Conservation (phyloP, 2,888 invertebrate genomes). For the Thyatira batis region DNA sequence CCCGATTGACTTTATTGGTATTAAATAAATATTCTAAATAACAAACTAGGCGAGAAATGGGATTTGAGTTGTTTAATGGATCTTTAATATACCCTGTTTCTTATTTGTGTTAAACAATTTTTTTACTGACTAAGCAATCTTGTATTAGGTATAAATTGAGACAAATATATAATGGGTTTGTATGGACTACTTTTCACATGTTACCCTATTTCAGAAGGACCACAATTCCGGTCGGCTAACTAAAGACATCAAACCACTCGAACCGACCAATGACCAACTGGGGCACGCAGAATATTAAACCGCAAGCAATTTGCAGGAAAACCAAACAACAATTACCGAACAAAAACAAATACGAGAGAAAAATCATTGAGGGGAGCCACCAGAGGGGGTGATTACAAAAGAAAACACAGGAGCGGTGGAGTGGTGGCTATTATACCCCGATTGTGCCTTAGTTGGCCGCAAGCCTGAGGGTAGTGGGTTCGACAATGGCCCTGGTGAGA, state of each 20-base stretch:
- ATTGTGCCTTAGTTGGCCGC: constrained; percentile 51
- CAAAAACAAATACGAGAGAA: constrained; percentile 79
- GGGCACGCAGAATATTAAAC: constrained; percentile 37
- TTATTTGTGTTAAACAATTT: not conserved
- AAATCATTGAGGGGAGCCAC: constrained; percentile 69
- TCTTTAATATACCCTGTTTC: no score
- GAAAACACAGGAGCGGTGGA: constrained; percentile 56
- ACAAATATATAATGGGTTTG: no score
- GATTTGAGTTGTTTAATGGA: no score
- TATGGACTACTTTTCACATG: no score
- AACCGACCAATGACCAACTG: not conserved
- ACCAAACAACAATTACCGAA: constrained; percentile 79
- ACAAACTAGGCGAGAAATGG: not conserved
- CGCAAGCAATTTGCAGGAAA: constrained; percentile 74
- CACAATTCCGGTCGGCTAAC: not conserved
- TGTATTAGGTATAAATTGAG: no score
- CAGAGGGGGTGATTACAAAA: constrained; percentile 68
- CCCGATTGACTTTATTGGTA: not conserved
- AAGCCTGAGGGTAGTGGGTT: constrained; percentile 58
- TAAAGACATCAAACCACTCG: not conserved
- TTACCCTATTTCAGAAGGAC: not conserved
- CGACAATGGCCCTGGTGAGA: constrained; percentile 66
- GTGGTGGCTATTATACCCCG: constrained; percentile 38
- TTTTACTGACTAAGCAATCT: no score
- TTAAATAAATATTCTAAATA: not conserved